These are phyloP conservation scores for Sarcophaga bullata DNA, from an alignment of 1,140 invertebrate genomes.

Conservation along the genomic window DNA sequence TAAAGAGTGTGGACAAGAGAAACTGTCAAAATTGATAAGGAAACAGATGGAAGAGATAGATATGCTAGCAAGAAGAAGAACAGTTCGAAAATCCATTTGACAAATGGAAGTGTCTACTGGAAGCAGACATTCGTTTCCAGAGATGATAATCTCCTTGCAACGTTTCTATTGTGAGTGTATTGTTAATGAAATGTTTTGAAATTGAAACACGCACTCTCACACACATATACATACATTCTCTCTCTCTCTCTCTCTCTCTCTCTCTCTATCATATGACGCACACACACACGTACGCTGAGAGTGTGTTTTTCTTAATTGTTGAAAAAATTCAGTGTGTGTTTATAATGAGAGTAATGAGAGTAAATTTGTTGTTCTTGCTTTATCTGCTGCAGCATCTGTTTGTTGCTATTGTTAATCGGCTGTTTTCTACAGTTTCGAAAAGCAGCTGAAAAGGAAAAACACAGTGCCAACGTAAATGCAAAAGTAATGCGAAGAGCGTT, in stretches of 20 bases:
- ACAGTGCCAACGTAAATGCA: constrained; percentile 33
- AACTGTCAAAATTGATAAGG: no score
- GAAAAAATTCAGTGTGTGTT: constrained; percentile 1
- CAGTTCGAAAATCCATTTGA: neutral
- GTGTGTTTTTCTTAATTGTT: neutral
- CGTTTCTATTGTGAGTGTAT: neutral
- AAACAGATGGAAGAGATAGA: no score
- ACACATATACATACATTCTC: neutral
- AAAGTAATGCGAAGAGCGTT: constrained; percentile 36
- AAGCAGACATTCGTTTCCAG: neutral
- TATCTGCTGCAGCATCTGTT: constrained; percentile 16
- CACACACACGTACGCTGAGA: neutral
- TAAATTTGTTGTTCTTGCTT: neutral
- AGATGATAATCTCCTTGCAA: neutral
- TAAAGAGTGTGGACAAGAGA: no score
- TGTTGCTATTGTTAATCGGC: constrained; percentile 10
- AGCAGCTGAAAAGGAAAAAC: neutral
- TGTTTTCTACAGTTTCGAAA: neutral
- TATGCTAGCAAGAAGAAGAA: neutral
- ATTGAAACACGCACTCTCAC: neutral
- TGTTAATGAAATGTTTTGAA: neutral
- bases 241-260: no score
- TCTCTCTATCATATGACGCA: no score
- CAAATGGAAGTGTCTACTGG: neutral
- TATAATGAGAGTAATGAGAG: constrained; percentile 1